These are phyloP conservation scores for Chloropsis cyanopogon DNA, from an alignment of 2,113 vertebrate genomes.

Conservation along the genomic window DNA sequence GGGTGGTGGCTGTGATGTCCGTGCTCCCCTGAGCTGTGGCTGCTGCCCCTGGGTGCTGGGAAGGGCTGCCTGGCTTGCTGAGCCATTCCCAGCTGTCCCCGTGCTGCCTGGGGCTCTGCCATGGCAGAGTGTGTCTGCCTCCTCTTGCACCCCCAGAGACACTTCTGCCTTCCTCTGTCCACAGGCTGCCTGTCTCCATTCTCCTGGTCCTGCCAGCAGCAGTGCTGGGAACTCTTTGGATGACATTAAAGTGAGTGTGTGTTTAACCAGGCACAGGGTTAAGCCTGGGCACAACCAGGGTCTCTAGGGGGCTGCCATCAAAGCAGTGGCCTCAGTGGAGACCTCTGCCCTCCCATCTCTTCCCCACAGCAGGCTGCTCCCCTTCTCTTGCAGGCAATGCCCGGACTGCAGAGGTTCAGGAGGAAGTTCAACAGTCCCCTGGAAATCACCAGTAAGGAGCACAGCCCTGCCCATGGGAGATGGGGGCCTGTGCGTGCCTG, in stretches of 20 bases:
- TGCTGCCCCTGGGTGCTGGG: not conserved
- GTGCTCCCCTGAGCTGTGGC: rapidly evolving
- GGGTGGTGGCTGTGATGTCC: rapidly evolving
- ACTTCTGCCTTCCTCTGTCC: not conserved
- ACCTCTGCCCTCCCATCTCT: not conserved
- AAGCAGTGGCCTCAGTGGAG: not conserved
- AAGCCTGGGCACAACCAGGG: not conserved
- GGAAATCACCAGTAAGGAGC: conserved; percentile 40
- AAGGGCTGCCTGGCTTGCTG: not conserved
- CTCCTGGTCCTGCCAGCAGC: not conserved
- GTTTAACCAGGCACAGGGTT: rapidly evolving
- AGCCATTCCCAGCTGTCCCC: not conserved
- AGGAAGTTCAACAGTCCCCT: conserved; percentile 53
- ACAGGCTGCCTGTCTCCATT: conserved; percentile 37
- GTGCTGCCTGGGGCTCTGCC: not conserved
- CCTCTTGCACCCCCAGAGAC: not conserved
- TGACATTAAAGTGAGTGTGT: conserved; percentile 28
- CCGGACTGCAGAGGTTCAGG: not conserved
- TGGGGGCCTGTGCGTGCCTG: not conserved
- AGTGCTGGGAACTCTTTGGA: not conserved
- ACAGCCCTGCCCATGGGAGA: rapidly evolving
- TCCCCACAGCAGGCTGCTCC: not conserved
- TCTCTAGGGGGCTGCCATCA: not conserved
- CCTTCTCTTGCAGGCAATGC: conserved; percentile 7
- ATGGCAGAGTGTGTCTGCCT: not conserved